Conservation (phyloP, 1,140 invertebrate species). For the Hycleus cichorii region DNA sequence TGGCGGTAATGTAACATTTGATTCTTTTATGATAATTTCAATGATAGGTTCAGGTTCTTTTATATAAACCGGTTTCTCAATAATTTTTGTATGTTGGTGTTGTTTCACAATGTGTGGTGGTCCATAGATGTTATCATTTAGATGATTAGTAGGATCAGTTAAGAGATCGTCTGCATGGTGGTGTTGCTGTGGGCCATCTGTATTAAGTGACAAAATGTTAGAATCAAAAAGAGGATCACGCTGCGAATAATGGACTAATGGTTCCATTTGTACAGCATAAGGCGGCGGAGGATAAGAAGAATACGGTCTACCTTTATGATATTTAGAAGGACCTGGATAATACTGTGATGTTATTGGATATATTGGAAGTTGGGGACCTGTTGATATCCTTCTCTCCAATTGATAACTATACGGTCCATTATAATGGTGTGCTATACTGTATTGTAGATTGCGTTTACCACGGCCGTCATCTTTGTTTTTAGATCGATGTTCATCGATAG, state of each 20-base stretch:
- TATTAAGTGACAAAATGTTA: slow-evolving; percentile 44
- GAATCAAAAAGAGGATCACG: slow-evolving; percentile 66
- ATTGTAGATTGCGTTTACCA: slow-evolving; percentile 50
- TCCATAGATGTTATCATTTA: slow-evolving; percentile 43
- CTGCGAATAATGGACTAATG: slow-evolving; percentile 68
- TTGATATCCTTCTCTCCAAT: slow-evolving; percentile 41
- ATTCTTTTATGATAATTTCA: slow-evolving; percentile 85
- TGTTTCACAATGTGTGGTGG: slow-evolving; percentile 26
- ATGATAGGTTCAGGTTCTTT: slow-evolving; percentile 82
- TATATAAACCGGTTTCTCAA: slow-evolving; percentile 51
- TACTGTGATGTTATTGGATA: slow-evolving; percentile 27
- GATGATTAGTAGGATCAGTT: slow-evolving; percentile 38
- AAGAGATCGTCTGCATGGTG: slow-evolving; percentile 41
- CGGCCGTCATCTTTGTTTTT: slow-evolving; percentile 44
- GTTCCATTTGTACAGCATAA: slow-evolving; percentile 74
- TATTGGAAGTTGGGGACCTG: slow-evolving; percentile 24
- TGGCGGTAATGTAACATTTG: slow-evolving; percentile 70
- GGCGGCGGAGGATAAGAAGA: slow-evolving; percentile 47
- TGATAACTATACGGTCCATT: slow-evolving; percentile 45
- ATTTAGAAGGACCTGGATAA: slow-evolving; percentile 34
- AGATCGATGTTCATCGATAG: slow-evolving; percentile 40
- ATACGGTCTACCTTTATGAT: slow-evolving; percentile 45
- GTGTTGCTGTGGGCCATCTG: slow-evolving; percentile 45
- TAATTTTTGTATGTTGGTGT: slow-evolving; percentile 41
- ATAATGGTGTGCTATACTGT: slow-evolving; percentile 43